These are phyloP conservation scores for Criorhina ranunculi DNA, from an alignment of 2,888 invertebrate species.

Conservation along the genomic window DNA sequence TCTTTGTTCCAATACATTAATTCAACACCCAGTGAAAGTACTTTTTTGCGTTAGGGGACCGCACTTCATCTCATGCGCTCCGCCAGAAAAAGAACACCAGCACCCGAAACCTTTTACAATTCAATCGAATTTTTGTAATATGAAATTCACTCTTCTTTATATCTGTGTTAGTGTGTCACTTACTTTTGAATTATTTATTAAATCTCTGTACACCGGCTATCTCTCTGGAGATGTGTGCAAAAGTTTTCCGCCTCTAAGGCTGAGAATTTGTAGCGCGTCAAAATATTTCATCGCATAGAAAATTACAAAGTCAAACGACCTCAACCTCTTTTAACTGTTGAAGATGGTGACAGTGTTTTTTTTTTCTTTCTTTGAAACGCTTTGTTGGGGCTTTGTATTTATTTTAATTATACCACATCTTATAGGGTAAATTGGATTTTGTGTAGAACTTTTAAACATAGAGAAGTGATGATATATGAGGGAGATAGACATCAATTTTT, in stretches of 20 bases:
- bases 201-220: constrained; percentile 41
- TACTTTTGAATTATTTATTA: constrained; percentile 66
- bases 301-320: constrained; percentile 60
- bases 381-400: constrained; percentile 57
- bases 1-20: constrained; percentile 70
- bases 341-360: constrained; percentile 55
- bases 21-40: constrained; percentile 48
- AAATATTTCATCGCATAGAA: constrained; percentile 64
- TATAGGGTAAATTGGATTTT: no score
- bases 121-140: constrained; percentile 66
- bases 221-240: no score
- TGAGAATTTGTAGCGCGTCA: constrained; percentile 58
- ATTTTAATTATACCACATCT: constrained; percentile 8
- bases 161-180: constrained; percentile 28
- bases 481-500: no score
- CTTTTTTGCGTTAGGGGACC: constrained; percentile 27
- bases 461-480: no score
- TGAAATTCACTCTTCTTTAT: constrained; percentile 60
- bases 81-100: constrained; percentile 14
- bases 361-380: constrained; percentile 41
- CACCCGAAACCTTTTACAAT: constrained; percentile 64
- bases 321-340: not conserved
- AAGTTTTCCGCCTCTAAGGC: not conserved
- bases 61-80: constrained; percentile 19
- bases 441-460: no score